Conservation (phyloP, 2,113 vertebrate species). For the Herpetotheres cachinnans region DNA sequence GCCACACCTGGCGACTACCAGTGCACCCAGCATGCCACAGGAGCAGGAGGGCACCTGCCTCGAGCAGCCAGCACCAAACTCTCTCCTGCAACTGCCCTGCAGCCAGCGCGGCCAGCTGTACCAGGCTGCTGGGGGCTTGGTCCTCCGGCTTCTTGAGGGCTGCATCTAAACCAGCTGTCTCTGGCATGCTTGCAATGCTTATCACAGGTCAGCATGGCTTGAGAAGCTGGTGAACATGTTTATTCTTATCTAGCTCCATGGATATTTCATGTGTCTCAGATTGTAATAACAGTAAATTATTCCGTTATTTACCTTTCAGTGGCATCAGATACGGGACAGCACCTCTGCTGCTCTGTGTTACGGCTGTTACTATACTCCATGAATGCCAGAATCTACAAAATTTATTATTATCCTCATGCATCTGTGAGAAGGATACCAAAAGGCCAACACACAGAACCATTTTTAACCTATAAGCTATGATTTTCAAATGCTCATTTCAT, state of each 20-base stretch:
- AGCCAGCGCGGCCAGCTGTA: rapidly evolving
- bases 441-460: not conserved
- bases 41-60: not conserved
- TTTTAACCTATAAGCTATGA: not conserved
- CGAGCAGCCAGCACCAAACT: rapidly evolving
- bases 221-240: not conserved
- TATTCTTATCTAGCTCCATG: not conserved
- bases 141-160: not conserved
- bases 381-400: not conserved
- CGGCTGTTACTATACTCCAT: rapidly evolving
- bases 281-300: not conserved
- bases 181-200: not conserved
- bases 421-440: not conserved
- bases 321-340: not conserved
- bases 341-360: not conserved
- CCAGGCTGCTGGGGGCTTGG: rapidly evolving
- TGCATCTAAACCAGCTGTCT: not conserved
- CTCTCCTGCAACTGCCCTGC: rapidly evolving
- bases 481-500: not conserved
- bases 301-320: not conserved
- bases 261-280: not conserved
- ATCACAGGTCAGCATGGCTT: not conserved
- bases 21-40: not conserved
- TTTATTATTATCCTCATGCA: not conserved
- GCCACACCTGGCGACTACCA: rapidly evolving